Evolutionary conservation across 2,113 vertebrate genomes (phyloP).

Genomic region (Ceuthmochares aereus): DNA sequence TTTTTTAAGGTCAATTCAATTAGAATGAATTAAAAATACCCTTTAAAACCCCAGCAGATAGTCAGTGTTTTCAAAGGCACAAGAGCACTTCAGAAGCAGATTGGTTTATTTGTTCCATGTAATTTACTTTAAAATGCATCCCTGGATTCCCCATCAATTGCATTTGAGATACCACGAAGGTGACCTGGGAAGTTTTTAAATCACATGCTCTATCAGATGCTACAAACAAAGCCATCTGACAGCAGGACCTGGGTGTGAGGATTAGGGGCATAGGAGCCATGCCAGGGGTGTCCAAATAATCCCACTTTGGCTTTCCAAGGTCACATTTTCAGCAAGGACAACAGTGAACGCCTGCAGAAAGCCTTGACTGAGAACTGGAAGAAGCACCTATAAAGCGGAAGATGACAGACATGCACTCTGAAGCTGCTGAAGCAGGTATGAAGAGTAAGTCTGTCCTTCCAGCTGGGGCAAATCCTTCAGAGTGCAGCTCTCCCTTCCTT

Average conservation of each 20-base stretch:
- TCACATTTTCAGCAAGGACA: not conserved
- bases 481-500: not conserved
- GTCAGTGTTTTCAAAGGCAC: not conserved
- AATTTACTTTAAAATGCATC: constrained; percentile 17
- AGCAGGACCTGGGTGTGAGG: not conserved
- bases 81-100: not conserved
- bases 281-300: not conserved
- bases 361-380: not conserved
- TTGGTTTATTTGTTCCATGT: constrained; percentile 45
- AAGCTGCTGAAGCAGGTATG: not conserved
- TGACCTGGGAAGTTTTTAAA: not conserved
- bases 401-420: not conserved
- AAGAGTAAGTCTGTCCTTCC: not conserved
- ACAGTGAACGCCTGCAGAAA: not conserved
- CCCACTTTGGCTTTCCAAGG: not conserved
- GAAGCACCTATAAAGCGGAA: not conserved
- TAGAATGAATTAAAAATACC: not conserved
- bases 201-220: not conserved
- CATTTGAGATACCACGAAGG: not conserved
- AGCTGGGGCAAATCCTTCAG: not conserved
- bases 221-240: not conserved
- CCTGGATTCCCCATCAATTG: not conserved
- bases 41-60: not conserved
- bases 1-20: not conserved
- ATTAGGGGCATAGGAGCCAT: not conserved